A percentile compares a stretch with the other conserved stretches of the same genome.
Evolutionary conservation across 2,797 vertebrate species (phyloP).

Genomic region (Bradypodion pumilum): DNA sequence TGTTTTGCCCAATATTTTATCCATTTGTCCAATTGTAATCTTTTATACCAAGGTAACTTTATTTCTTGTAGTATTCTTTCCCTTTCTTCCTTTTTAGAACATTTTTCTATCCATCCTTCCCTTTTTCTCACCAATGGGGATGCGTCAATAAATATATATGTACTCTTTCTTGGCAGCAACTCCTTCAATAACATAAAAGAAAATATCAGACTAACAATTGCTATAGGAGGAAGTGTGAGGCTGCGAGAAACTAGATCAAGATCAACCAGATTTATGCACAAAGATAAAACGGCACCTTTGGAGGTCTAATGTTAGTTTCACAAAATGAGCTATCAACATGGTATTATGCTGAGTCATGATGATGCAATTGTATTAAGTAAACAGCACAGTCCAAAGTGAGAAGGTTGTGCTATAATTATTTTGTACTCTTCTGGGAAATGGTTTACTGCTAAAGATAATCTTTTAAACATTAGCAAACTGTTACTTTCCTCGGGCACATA

Average conservation of each 20-base stretch:
- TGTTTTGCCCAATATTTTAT: no score
- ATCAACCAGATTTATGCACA: slow-evolving; percentile 48
- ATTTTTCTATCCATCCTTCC: no score
- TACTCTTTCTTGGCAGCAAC: background rate
- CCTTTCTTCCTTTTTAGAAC: background rate
- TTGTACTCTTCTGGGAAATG: background rate
- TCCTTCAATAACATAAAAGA: background rate
- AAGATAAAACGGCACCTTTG: slow-evolving; percentile 29
- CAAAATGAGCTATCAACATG: slow-evolving; percentile 67
- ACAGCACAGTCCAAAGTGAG: slow-evolving; percentile 52
- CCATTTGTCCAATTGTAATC: no score
- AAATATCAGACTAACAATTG: background rate
- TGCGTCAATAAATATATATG: background rate
- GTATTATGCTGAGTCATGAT: slow-evolving; percentile 62
- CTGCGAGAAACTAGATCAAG: slow-evolving; percentile 55
- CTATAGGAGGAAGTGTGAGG: slow-evolving; percentile 2
- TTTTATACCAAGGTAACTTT: no score
- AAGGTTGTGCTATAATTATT: slow-evolving; percentile 51
- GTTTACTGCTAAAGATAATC: rapidly evolving
- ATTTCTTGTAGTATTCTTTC: no score
- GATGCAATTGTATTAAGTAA: slow-evolving; percentile 61
- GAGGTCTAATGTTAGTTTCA: slow-evolving; percentile 61
- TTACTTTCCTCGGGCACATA: slow-evolving; percentile 7
- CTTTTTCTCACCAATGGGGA: background rate
- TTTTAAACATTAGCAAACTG: background rate